Evolutionary conservation across 2,113 vertebrate species (phyloP).

Genomic region (Heteronetta atricapilla): DNA sequence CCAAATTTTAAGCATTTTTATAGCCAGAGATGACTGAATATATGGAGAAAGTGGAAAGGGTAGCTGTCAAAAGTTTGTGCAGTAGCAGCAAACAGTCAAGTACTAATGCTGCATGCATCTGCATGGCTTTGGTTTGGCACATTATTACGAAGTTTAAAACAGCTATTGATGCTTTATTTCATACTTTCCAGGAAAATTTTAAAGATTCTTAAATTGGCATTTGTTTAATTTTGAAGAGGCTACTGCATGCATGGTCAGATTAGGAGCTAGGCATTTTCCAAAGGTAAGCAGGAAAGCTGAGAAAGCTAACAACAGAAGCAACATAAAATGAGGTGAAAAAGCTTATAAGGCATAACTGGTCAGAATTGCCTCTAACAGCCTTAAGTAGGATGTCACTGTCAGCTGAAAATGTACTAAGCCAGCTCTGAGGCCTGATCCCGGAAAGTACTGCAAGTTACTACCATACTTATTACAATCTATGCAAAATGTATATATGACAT

Average conservation of each 20-base stretch:
- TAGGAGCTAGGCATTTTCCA: neutral
- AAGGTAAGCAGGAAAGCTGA: neutral
- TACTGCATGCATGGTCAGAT: neutral
- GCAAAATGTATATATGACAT: neutral
- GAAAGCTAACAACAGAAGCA: neutral
- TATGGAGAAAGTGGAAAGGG: neutral
- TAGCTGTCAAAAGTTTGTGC: neutral
- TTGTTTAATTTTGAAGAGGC: neutral
- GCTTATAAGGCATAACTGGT: neutral
- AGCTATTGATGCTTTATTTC: neutral
- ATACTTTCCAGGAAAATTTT: neutral
- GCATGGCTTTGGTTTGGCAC: neutral
- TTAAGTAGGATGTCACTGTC: neutral
- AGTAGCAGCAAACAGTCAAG: neutral
- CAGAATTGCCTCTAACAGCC: neutral
- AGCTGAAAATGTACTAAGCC: neutral
- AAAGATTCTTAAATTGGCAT: neutral
- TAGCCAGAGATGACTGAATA: neutral
- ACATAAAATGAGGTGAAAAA: neutral
- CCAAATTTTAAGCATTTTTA: neutral
- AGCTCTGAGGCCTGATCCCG: neutral
- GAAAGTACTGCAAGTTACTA: neutral
- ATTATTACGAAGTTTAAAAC: neutral
- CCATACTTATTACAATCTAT: neutral
- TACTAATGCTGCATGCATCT: neutral